phyloP scores from a whole-genome alignment of 2,113 vertebrate species.

The Bujurquina vittata region DNA sequence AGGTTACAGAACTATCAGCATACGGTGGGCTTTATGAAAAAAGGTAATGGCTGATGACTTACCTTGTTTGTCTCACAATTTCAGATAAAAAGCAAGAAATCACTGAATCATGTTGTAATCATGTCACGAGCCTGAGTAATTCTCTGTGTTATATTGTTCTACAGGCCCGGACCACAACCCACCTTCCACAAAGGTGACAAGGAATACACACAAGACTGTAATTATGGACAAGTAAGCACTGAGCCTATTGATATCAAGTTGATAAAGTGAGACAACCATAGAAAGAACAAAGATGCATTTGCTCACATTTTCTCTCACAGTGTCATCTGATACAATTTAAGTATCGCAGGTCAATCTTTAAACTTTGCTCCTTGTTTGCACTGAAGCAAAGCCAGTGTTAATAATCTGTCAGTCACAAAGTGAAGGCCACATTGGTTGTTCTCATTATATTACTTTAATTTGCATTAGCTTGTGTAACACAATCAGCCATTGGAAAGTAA shows the following conservation, averaged over 20 bases:
- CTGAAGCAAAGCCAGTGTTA: background rate
- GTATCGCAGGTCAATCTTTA: background rate
- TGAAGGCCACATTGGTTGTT: background rate
- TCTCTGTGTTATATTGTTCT: conserved; percentile 5
- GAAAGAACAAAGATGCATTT: too few relatives aligned
- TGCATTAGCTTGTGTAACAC: background rate
- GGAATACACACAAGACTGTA: background rate
- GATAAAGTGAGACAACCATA: background rate
- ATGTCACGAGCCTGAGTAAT: background rate
- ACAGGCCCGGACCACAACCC: conserved; percentile 33
- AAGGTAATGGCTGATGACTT: conserved; percentile 15
- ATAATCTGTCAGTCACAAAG: background rate
- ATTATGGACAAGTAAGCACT: conserved; percentile 53
- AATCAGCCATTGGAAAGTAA: background rate
- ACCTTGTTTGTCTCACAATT: background rate
- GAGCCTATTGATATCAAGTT: background rate
- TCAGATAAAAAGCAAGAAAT: background rate
- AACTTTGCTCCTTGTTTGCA: background rate
- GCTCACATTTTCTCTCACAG: background rate
- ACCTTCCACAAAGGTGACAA: conserved; percentile 7
- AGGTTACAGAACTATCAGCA: conserved; percentile 38
- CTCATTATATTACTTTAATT: background rate
- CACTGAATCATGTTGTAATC: background rate
- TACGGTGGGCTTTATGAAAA: conserved; percentile 1
- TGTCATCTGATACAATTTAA: background rate